Conservation (phyloP, 2,113 vertebrate genomes). For the Mohoua ochrocephala region DNA sequence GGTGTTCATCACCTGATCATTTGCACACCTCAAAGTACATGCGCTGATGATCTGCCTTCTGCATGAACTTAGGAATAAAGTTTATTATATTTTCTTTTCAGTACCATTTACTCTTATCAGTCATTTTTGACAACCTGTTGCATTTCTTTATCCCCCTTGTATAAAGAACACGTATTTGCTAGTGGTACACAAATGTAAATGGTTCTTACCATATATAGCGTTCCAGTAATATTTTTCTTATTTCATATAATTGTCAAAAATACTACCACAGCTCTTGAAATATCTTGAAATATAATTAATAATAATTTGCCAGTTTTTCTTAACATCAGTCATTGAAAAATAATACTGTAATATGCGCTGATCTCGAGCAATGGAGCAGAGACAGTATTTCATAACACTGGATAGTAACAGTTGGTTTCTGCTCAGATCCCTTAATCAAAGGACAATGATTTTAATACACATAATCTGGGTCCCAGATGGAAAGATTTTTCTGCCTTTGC, state of each 20-base stretch:
- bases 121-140: neutral
- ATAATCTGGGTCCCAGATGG: neutral
- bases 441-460: neutral
- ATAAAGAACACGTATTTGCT: neutral
- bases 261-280: neutral
- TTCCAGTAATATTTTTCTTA: neutral
- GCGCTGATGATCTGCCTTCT: neutral
- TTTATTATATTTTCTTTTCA: neutral
- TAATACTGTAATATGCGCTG: neutral
- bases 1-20: neutral
- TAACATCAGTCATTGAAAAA: neutral
- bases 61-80: neutral
- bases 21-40: neutral
- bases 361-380: neutral
- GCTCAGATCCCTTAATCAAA: neutral
- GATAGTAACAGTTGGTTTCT: neutral
- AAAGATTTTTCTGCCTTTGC: neutral
- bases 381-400: neutral
- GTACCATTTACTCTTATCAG: neutral
- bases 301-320: neutral
- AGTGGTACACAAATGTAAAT: neutral
- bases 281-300: neutral
- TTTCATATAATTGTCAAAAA: neutral
- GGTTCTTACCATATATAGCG: accelerated
- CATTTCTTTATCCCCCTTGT: neutral